phyloP scores from a whole-genome alignment of 2,797 vertebrate species.

The Oophaga sylvatica region DNA sequence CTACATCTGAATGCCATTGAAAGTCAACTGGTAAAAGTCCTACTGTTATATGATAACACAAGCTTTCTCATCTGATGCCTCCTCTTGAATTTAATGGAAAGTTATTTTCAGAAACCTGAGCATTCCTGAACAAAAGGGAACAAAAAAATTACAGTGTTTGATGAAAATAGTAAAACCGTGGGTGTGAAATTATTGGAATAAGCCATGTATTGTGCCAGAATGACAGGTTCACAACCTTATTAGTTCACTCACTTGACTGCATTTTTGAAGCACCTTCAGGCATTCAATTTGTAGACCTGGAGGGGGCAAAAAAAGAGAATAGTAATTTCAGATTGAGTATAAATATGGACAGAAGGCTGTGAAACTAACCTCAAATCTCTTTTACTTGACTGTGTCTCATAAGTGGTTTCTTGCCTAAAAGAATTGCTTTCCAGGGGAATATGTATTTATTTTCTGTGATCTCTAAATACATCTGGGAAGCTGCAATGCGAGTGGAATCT shows the following conservation, averaged over 20 bases:
- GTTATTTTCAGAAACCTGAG: constrained; percentile 12
- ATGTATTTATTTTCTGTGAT: constrained; percentile 33
- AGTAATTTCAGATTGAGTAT: constrained; percentile 41
- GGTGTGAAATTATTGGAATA: constrained; percentile 52
- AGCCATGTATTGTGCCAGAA: constrained; percentile 42
- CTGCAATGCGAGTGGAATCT: constrained; percentile 14
- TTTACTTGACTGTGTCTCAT: constrained; percentile 38
- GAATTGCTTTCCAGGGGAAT: constrained; percentile 2
- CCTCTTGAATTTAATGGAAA: constrained; percentile 19
- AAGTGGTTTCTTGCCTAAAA: constrained; percentile 45
- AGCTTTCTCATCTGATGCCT: background rate
- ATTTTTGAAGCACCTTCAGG: constrained; percentile 36
- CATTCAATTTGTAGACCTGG: constrained; percentile 39
- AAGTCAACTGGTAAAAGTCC: background rate
- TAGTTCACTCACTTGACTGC: constrained; percentile 51
- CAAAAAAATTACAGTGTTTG: constrained; percentile 27
- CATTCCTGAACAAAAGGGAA: constrained; percentile 16
- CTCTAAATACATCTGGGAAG: constrained; percentile 13
- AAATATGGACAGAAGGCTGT: constrained; percentile 40
- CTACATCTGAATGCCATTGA: background rate
- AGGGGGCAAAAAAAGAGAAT: constrained; percentile 39
- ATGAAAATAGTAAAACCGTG: constrained; percentile 40
- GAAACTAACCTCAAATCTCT: constrained; percentile 45
- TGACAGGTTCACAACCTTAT: constrained; percentile 56
- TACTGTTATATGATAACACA: background rate